Base-by-base conservation (phyloP, 2,797 vertebrate species). In the Neosilurus hyrtlii region DNA sequence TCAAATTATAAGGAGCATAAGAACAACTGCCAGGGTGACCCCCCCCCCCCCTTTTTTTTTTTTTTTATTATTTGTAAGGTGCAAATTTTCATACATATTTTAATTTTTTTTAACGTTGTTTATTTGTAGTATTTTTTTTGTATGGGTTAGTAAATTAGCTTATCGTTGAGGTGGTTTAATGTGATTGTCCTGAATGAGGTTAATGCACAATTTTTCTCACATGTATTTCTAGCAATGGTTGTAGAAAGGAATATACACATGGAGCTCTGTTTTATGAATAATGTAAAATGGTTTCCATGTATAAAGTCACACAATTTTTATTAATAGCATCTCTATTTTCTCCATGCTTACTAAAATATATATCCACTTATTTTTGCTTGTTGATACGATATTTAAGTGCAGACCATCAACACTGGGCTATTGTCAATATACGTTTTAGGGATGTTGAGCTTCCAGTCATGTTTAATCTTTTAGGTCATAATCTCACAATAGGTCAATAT, bases 21-120 rank as follows among this genome's bases (percentile, higher is more conserved):
- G 74, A 82, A 85, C 75, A 85, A 85, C 62, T 82, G 73, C 67
- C 80, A 85, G 75, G 9, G 24, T 66, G 6, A 43, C 6, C 37
- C 37, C 37, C 37, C 37, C 37, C 37, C 37, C 37, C 37, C 37
- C 6, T 43, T 43, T 43, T 10, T 73, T 61, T 26, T 67, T 37
- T 30, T 63, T 5, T 52, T 18, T 14, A 6, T 18, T 20, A 52
- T 63, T 4, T 24, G 3, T 9, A 2, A 43, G 26, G 52, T 74
- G n/a, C 78, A 49, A 49, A 54, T 79, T 68, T n/a, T 51, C 52
- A 67, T 20, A 62, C 9, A 0, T 73, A 43, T 51, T 43, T 75
- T 49, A 18, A 9, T 30, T n/a, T 70, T 43, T 62, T 70, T 52
- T 35, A 72, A n/a, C n/a, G 15, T 16, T 73, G 51, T 83, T 26